These are phyloP conservation scores for Pocillopora verrucosa DNA, from an alignment of 64 coral and sea anemone species.

Conservation along the genomic window DNA sequence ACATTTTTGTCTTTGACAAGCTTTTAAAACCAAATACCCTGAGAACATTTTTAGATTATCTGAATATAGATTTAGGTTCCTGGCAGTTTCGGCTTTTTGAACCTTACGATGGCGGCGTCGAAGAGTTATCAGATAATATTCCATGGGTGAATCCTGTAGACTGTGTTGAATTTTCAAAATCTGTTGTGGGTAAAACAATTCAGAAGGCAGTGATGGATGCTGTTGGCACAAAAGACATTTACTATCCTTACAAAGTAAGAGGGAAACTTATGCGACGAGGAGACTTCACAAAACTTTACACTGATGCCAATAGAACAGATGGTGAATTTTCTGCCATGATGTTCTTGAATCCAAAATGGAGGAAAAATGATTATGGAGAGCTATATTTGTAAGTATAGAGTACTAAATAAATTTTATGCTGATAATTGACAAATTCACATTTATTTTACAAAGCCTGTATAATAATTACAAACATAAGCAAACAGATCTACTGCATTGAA, in stretches of 20 bases:
- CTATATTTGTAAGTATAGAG: constrained; percentile 82
- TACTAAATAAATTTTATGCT: background rate
- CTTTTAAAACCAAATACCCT: constrained; percentile 49
- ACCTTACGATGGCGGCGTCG: constrained; percentile 74
- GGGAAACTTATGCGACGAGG: constrained; percentile 88
- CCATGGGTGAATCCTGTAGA: constrained; percentile 86
- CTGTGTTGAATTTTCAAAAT: constrained; percentile 65
- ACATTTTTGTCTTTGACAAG: constrained; percentile 76
- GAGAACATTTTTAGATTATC: constrained; percentile 34
- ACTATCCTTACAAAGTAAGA: constrained; percentile 75
- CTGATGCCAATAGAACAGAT: constrained; percentile 78
- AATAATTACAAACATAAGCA: too few relatives aligned
- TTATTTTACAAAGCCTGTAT: too few relatives aligned
- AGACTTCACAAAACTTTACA: constrained; percentile 72
- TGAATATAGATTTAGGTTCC: constrained; percentile 58
- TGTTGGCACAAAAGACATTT: constrained; percentile 61
- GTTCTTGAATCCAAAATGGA: constrained; percentile 81
- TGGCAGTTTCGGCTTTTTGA: constrained; percentile 86
- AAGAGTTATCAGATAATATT: constrained; percentile 74
- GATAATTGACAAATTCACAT: too few relatives aligned
- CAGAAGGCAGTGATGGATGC: constrained; percentile 81
- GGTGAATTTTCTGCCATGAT: constrained; percentile 80
- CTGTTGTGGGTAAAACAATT: constrained; percentile 50
- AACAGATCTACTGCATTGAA: too few relatives aligned
- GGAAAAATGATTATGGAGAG: constrained; percentile 98